Conservation (phyloP, 2,888 invertebrate genomes). For the Sipha maydis region DNA sequence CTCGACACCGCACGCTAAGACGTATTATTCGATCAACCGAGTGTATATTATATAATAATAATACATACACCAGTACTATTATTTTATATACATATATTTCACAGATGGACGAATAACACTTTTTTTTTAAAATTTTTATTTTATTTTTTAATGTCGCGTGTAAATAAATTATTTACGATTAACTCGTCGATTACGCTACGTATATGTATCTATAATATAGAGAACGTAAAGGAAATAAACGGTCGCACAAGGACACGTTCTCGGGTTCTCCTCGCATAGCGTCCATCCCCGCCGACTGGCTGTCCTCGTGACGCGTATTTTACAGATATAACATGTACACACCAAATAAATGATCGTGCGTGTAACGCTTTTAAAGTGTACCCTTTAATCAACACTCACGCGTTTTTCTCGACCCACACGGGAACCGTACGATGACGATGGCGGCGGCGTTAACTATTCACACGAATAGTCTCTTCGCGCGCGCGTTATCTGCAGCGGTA, state of each 20-base stretch:
- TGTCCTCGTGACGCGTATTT: background rate
- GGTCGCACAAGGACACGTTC: background rate
- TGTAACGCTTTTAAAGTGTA: background rate
- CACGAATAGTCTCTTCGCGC: background rate
- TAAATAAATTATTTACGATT: constrained; percentile 18
- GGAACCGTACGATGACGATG: background rate
- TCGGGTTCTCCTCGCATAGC: background rate
- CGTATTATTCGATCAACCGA: background rate
- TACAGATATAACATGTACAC: background rate
- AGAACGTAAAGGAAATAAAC: background rate
- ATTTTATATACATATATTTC: background rate
- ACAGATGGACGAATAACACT: background rate
- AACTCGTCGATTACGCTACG: background rate
- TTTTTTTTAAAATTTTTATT: background rate
- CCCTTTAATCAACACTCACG: constrained; percentile 34
- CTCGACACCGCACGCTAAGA: background rate
- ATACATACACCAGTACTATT: background rate
- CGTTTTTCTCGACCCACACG: constrained; percentile 26
- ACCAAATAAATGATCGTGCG: background rate
- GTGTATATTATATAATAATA: background rate
- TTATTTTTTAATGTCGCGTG: background rate
- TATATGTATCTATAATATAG: background rate
- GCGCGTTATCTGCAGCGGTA: background rate
- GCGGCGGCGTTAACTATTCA: constrained; percentile 16
- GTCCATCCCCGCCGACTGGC: background rate